Base-by-base conservation (phyloP, 2,113 vertebrate species). In the Typhlomys cinereus region DNA sequence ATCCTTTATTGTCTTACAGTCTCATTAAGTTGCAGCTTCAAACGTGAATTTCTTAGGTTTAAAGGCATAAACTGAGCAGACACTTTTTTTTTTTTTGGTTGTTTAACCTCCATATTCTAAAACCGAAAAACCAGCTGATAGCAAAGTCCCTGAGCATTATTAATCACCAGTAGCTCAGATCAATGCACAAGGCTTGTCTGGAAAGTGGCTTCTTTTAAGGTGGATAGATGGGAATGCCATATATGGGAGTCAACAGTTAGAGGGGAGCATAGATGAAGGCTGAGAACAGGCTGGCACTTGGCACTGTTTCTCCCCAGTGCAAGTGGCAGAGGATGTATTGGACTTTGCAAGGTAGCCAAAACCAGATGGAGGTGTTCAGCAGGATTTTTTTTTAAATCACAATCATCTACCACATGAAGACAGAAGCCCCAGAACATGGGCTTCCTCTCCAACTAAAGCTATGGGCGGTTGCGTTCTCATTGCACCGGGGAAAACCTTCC, bases 21-120 rank as follows among this genome's bases (percentile, higher is more conserved):
- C 96, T 96, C 96, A 96, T 97, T 97, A 97, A 97, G 96, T 94
- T 93, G 91, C 95, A 97, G 95, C 90, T 90, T 96, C 94, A 85
- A 94, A 96, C 96, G 88, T 85, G 93, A 96, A 94, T 96, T 97
- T 97, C 95, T 96, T 96, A 96, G 85, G 82, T 96, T 70, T 34
- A 61, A 75, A 79, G 71, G 94, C 59, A 93, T 92, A 91, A 94
- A 61, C 90, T 20, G 44, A 96, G 94, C 87, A 4, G 93, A 86
- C 83, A 74, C 76, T 12, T 29, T 70, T 87, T 75, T 61, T 71
- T 59, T 61, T 39, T 67, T 78, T 46, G 15, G 48, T 23, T 31
- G 48, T 20, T 39, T 57, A 57, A 69, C 36, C 25, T 88, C 13
- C 21, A 18, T 36, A 1, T 70, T 95, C 92, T 92, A 31, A 44